Conservation (phyloP, 2,113 vertebrate species). For the Prolemur simus region DNA sequence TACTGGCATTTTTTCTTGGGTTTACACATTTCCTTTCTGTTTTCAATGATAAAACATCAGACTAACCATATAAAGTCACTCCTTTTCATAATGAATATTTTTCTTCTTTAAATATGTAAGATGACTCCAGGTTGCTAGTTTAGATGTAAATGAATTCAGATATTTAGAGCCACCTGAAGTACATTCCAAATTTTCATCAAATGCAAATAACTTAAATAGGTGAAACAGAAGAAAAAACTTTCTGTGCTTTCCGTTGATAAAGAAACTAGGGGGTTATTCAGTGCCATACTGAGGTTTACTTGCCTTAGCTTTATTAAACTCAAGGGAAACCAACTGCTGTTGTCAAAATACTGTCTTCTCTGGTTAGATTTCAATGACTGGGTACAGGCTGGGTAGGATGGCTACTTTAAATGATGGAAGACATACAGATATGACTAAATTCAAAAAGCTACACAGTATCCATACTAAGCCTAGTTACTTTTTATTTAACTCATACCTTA, state of each 20-base stretch:
- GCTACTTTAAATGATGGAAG: conserved; percentile 18
- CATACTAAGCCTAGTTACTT: neutral
- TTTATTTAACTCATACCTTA: conserved; percentile 88
- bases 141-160: neutral
- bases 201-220: neutral
- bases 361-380: neutral
- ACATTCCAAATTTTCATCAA: neutral
- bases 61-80: neutral
- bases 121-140: neutral
- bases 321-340: neutral
- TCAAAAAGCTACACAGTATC: neutral
- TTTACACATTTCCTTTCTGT: conserved; percentile 35
- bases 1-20: neutral
- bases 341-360: neutral
- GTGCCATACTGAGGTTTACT: neutral
- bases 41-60: conserved; percentile 26
- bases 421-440: neutral
- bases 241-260: neutral
- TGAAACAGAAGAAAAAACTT: neutral
- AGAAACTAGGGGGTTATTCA: neutral
- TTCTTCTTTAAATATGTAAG: neutral
- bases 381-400: neutral
- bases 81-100: conserved; percentile 10
- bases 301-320: neutral
- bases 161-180: neutral